Conservation (phyloP, 2,113 vertebrate species). For the Bos indicus region DNA sequence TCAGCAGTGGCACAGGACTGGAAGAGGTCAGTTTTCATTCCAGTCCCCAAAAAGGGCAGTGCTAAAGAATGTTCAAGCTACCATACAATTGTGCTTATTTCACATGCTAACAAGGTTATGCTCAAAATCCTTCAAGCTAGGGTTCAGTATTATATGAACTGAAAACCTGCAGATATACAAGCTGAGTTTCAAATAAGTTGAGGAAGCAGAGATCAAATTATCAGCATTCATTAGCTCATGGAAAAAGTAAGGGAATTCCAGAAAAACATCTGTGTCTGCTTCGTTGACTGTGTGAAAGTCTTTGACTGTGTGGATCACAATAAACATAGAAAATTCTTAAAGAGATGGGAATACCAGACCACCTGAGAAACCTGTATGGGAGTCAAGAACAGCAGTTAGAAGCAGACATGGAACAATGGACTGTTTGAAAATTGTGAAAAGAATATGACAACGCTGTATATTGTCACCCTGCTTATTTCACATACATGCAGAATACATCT, state of each 20-base stretch:
- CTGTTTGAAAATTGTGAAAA: not conserved
- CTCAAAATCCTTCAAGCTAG: not conserved
- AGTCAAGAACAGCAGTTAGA: not conserved
- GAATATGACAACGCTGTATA: not conserved
- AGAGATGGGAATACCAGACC: not conserved
- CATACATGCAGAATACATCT: not conserved
- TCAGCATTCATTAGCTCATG: not conserved
- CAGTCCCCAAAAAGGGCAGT: not conserved
- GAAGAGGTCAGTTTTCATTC: not conserved
- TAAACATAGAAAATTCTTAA: not conserved
- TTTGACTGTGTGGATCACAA: not conserved
- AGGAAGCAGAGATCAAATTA: not conserved
- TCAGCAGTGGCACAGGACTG: not conserved
- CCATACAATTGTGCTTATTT: not conserved
- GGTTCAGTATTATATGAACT: not conserved
- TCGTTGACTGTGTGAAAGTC: rapidly evolving
- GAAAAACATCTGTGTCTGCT: not conserved
- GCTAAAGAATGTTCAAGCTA: not conserved
- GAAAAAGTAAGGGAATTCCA: not conserved
- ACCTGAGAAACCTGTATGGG: not conserved
- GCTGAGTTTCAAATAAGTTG: not conserved
- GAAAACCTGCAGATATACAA: not conserved
- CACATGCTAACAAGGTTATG: not conserved
- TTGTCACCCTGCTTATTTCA: not conserved
- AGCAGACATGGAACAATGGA: not conserved